These are phyloP conservation scores for Phenacoccus solenopsis DNA, from an alignment of 1,140 invertebrate genomes.

Conservation along the genomic window DNA sequence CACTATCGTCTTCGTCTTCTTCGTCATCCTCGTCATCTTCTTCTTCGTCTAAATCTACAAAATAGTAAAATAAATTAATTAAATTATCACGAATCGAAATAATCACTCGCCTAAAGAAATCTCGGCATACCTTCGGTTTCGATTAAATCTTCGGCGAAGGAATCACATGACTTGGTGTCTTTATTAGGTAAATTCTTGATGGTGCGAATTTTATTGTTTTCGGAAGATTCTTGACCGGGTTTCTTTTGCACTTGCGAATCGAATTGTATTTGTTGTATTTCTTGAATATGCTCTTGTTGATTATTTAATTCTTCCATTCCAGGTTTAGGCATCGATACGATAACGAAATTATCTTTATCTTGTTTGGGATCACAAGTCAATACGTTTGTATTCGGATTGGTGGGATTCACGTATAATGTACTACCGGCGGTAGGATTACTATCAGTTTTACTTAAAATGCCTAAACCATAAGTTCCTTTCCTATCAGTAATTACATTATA, in stretches of 20 bases:
- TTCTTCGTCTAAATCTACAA: constrained; percentile 1
- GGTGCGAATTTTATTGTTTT: background rate
- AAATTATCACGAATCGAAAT: background rate
- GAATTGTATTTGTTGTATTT: background rate
- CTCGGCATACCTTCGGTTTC: background rate
- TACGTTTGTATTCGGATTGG: constrained; percentile 19
- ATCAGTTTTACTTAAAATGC: constrained; percentile 21
- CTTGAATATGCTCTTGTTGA: constrained; percentile 1
- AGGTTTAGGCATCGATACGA: constrained; percentile 6
- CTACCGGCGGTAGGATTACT: constrained; percentile 20
- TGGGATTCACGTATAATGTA: constrained; percentile 22
- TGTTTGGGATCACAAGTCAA: constrained; percentile 9
- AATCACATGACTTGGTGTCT: background rate
- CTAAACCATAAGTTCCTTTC: constrained; percentile 22
- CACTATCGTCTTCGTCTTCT: background rate
- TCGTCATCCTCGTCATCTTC: background rate
- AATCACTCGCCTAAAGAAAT: too few species aligned
- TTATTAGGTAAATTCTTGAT: background rate
- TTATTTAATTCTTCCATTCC: background rate
- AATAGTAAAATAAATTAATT: background rate
- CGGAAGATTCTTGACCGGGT: background rate
- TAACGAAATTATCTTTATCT: constrained; percentile 14
- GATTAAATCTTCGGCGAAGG: background rate
- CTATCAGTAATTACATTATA: constrained; percentile 22
- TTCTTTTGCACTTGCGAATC: background rate